These are phyloP conservation scores for Nanger granti DNA, from an alignment of 2,113 vertebrate genomes.

Conservation along the genomic window DNA sequence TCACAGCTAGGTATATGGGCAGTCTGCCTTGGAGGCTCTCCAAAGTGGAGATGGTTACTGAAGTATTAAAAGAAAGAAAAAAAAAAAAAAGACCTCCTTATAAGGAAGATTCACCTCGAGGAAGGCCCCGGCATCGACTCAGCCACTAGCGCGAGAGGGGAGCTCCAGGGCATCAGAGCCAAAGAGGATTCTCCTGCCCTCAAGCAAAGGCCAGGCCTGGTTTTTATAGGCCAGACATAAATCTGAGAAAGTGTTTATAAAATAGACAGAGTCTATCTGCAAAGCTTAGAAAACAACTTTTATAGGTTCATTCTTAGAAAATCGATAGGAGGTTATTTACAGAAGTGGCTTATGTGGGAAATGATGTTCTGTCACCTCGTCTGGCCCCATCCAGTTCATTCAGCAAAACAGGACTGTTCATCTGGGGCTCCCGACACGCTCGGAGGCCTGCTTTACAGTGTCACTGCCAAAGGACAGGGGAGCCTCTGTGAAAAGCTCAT, in stretches of 20 bases:
- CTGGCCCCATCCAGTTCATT: conserved; percentile 46
- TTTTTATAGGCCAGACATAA: conserved; percentile 79
- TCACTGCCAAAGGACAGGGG: not conserved
- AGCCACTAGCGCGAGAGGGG: not conserved
- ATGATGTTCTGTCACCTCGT: not conserved
- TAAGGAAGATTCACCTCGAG: conserved; percentile 67
- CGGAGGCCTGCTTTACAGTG: not conserved
- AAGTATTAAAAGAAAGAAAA: not conserved
- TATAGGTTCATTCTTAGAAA: conserved; percentile 69
- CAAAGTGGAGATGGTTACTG: conserved; percentile 50
- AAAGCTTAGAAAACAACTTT: conserved; percentile 73
- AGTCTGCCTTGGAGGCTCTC: conserved; percentile 52
- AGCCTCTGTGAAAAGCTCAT: not conserved
- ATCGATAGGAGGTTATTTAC: conserved; percentile 60
- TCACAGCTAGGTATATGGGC: conserved; percentile 57
- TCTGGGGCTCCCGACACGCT: not conserved
- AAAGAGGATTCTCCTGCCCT: conserved; percentile 52
- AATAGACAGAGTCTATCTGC: conserved; percentile 78
- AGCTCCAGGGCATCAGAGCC: conserved; percentile 22
- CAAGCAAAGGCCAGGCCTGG: conserved; percentile 76
- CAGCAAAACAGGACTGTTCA: not conserved
- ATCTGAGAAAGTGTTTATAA: conserved; percentile 81
- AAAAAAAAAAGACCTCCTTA: conserved; percentile 59
- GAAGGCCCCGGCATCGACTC: conserved; percentile 22
- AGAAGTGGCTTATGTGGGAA: not conserved